Conservation (phyloP, 1,140 invertebrate genomes). For the Tetramorium parvispinum region DNA sequence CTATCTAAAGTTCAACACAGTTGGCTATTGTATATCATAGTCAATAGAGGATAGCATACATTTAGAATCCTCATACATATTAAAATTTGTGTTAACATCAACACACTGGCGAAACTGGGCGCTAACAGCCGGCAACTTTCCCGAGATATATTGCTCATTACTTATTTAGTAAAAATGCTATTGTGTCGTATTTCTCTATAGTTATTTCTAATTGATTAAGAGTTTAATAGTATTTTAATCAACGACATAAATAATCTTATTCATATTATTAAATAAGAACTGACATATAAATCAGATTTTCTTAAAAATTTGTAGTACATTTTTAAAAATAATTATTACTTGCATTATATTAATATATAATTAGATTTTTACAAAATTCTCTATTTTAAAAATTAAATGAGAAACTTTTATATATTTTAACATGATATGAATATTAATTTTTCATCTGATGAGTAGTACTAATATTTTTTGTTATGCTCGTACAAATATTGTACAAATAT, state of each 20-base stretch:
- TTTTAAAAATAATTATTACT: background rate
- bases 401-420: background rate
- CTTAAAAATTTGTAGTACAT: background rate
- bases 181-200: background rate
- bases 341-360: background rate
- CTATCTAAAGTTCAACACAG: conserved; percentile 5
- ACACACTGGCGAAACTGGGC: conserved; percentile 29
- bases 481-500: background rate
- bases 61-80: conserved; percentile 51
- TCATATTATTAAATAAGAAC: background rate
- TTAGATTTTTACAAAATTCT: background rate
- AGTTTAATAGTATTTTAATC: background rate
- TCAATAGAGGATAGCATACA: conserved; percentile 16
- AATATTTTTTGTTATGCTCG: background rate
- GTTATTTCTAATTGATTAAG: background rate
- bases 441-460: background rate
- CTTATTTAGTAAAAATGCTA: conserved; percentile 3
- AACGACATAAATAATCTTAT: background rate
- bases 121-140: conserved; percentile 22
- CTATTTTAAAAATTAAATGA: background rate
- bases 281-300: background rate
- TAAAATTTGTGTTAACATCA: conserved; percentile 32
- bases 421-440: background rate
- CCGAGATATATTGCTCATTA: conserved; percentile 17
- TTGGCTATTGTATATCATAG: conserved; percentile 40